Conservation (phyloP, 2,888 invertebrate genomes). For the Thereva unica region DNA sequence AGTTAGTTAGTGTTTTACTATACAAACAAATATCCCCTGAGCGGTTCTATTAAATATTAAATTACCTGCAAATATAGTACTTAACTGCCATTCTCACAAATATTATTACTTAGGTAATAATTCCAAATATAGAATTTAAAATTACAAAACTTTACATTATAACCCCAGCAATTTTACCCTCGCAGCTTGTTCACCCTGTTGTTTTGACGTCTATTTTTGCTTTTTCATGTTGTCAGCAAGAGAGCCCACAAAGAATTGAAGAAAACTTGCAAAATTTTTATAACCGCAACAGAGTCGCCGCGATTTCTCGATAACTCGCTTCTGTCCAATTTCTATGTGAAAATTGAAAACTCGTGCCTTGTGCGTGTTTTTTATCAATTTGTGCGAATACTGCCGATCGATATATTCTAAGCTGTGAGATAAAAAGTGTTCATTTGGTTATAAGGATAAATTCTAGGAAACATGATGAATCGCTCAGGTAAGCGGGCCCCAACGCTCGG, state of each 20-base stretch:
- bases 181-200: slow-evolving; percentile 2
- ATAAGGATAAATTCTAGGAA: slow-evolving; percentile 10
- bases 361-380: slow-evolving; percentile 15
- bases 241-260: not conserved
- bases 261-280: slow-evolving; percentile 19
- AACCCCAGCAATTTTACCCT: too few relatives aligned
- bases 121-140: too few relatives aligned
- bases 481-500: too few relatives aligned
- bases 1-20: too few relatives aligned
- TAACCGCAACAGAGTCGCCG: slow-evolving; percentile 28
- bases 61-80: too few relatives aligned
- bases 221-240: not conserved
- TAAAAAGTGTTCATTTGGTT: slow-evolving; percentile 21
- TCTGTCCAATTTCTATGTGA: slow-evolving; percentile 14
- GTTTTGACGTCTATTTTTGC: not conserved
- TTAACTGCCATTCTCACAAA: too few relatives aligned
- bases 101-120: too few relatives aligned
- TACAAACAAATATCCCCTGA: too few relatives aligned
- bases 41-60: too few relatives aligned
- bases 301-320: slow-evolving; percentile 26
- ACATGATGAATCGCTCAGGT: slow-evolving; percentile 32
- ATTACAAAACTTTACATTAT: too few relatives aligned
- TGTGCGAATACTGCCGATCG: not conserved
- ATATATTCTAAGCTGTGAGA: not conserved
- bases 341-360: slow-evolving; percentile 19